phyloP scores from a whole-genome alignment of 2,888 invertebrate species.

The Syritta pipiens region DNA sequence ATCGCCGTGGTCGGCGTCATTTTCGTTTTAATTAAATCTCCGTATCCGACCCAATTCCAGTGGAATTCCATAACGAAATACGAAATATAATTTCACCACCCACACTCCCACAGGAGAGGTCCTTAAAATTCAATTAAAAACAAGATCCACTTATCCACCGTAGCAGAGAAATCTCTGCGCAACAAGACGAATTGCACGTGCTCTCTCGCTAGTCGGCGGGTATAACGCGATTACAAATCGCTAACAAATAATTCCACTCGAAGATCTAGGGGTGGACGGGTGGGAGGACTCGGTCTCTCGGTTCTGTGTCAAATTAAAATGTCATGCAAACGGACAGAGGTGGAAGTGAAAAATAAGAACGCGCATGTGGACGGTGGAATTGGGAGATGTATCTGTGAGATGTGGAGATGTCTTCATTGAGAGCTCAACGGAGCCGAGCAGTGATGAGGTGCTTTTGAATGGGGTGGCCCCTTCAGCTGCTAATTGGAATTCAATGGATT shows the following conservation, averaged over 20 bases:
- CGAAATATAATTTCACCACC: conserved; percentile 25
- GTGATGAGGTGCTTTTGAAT: neutral
- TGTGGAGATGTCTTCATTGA: neutral
- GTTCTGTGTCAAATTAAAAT: conserved; percentile 17
- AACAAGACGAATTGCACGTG: conserved; percentile 7
- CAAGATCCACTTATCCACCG: conserved; percentile 24
- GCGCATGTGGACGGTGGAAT: neutral
- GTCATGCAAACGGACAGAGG: conserved; percentile 4
- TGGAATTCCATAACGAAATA: conserved; percentile 41
- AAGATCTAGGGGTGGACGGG: neutral
- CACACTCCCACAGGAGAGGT: conserved; percentile 15
- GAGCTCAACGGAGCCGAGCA: neutral
- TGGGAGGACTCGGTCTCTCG: neutral
- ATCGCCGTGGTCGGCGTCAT: conserved; percentile 8
- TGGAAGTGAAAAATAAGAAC: neutral
- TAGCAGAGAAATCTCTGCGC: neutral
- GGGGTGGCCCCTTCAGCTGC: conserved; percentile 24
- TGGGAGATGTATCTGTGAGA: conserved; percentile 23
- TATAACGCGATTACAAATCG: conserved; percentile 41
- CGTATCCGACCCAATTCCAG: conserved; percentile 40
- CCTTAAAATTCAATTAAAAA: conserved; percentile 57
- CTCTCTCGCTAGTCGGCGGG: too few species aligned
- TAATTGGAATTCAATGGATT: conserved; percentile 51
- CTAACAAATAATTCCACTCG: conserved; percentile 26
- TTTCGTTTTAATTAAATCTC: conserved; percentile 56